Evolutionary conservation across 2,113 vertebrate species (phyloP).

Genomic region (Kobus ellipsiprymnus): DNA sequence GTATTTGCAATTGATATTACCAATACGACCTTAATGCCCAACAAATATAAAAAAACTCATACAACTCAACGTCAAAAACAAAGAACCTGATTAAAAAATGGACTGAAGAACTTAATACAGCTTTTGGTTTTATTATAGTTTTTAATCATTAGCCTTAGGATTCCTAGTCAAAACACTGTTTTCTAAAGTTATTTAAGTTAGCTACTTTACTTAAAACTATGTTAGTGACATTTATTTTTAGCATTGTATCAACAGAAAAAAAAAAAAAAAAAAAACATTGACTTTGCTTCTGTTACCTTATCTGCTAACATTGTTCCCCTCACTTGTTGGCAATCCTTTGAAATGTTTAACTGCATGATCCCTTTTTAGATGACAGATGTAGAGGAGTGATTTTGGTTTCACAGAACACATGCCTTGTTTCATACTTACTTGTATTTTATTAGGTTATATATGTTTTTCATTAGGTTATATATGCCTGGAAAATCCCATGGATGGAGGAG

Average conservation of each 20-base stretch:
- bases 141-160: background rate
- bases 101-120: background rate
- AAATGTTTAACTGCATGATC: background rate
- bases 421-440: background rate
- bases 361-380: background rate
- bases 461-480: background rate
- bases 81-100: background rate
- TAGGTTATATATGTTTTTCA: background rate
- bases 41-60: background rate
- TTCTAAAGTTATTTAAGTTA: background rate
- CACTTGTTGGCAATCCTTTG: background rate
- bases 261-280: background rate
- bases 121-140: background rate
- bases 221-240: background rate
- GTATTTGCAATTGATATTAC: background rate
- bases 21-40: background rate
- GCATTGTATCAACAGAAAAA: background rate
- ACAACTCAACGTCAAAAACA: background rate
- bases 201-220: background rate
- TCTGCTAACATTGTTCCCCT: background rate
- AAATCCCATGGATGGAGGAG: too few species aligned
- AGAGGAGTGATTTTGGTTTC: background rate
- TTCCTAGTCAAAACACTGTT: background rate
- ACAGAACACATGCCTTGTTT: background rate
- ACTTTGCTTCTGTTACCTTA: background rate